A percentile compares a stretch with the other conserved stretches of the same genome.
Conservation (phyloP, 2,797 vertebrate genomes). For the Pampus argenteus region DNA sequence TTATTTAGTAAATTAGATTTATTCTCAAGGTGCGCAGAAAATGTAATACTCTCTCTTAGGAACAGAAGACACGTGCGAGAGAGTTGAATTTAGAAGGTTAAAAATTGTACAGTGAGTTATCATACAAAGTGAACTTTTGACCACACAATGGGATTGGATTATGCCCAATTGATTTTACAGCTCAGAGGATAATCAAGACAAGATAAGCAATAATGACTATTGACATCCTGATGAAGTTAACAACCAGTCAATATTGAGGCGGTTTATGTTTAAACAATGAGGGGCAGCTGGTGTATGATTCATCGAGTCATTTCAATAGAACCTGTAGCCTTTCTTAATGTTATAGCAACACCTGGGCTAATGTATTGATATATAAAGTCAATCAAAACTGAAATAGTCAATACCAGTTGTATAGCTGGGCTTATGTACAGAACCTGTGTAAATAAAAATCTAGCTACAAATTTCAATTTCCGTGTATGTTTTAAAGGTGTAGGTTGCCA, state of each 20-base stretch:
- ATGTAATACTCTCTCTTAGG: slow-evolving; percentile 21
- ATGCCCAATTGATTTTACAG: slow-evolving; percentile 79
- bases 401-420: no score
- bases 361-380: slow-evolving; percentile 1
- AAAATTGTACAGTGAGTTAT: slow-evolving; percentile 48
- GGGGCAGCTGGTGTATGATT: slow-evolving; percentile 22
- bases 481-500: background rate
- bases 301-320: slow-evolving; percentile 17
- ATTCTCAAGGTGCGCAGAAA: slow-evolving; percentile 30
- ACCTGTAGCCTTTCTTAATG: no score
- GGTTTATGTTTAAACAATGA: slow-evolving; percentile 73
- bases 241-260: slow-evolving; percentile 60
- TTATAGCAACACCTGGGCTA: background rate
- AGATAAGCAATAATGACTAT: slow-evolving; percentile 80
- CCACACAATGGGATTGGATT: slow-evolving; percentile 70
- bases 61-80: slow-evolving; percentile 13
- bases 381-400: background rate
- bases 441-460: slow-evolving; percentile 18
- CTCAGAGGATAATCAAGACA: slow-evolving; percentile 81
- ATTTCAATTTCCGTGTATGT: slow-evolving; percentile 13
- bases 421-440: background rate
- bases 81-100: slow-evolving; percentile 1
- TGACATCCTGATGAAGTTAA: slow-evolving; percentile 80
- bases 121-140: slow-evolving; percentile 62
- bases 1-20: slow-evolving; percentile 56